Percentiles rank a stretch among this genome's conserved stretches.
These are phyloP conservation scores for Helarctos malayanus DNA, from an alignment of 2,797 vertebrate species.

Conservation along the genomic window DNA sequence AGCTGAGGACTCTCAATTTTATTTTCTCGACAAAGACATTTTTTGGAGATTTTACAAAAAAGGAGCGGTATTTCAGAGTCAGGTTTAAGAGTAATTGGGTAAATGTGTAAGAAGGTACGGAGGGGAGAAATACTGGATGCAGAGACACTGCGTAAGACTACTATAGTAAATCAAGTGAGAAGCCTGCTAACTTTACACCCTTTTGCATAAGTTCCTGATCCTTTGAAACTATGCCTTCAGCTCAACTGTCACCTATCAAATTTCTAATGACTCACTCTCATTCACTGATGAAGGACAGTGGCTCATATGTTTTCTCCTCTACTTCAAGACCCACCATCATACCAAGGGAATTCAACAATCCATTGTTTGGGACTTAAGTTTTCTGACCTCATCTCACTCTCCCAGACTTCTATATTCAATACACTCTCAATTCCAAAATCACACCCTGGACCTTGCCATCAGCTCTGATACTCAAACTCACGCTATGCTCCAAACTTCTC, in stretches of 20 bases:
- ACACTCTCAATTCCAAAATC: background rate
- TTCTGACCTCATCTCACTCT: background rate
- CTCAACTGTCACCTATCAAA: background rate
- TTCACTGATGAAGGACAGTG: background rate
- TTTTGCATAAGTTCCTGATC: background rate
- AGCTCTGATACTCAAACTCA: background rate
- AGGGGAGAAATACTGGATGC: background rate
- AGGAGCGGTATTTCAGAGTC: background rate
- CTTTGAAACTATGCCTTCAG: background rate
- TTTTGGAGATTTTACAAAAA: slow-evolving; percentile 49
- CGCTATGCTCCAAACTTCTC: background rate
- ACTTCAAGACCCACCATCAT: background rate
- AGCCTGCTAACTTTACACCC: background rate
- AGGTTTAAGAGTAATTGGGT: background rate
- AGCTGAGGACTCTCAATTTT: background rate
- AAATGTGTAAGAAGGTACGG: background rate
- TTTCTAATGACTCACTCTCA: slow-evolving; percentile 36
- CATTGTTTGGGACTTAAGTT: background rate
- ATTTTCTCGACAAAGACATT: background rate
- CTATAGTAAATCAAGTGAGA: background rate
- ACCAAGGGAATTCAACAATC: slow-evolving; percentile 14
- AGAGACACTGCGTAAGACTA: background rate
- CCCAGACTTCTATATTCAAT: background rate
- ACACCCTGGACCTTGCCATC: background rate
- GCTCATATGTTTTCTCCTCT: background rate